Evolutionary conservation across 2,797 vertebrate genomes (phyloP), one percentile per base, ranked within the genome.

Genomic region (Chanos chanos): DNA sequence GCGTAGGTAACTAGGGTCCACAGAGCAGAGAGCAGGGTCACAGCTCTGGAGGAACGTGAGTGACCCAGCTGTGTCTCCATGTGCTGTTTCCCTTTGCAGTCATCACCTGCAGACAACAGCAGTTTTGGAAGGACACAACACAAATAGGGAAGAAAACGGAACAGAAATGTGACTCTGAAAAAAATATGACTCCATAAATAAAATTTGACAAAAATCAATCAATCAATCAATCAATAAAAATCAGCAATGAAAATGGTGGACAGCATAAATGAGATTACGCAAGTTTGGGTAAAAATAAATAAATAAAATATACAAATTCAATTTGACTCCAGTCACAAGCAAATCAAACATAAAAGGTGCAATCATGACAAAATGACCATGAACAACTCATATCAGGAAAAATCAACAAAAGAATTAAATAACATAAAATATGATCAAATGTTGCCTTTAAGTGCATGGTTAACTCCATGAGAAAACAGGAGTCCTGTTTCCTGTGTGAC

Each of bases 21-120:
- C 77, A 90, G 66, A 64, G 83, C 88, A 81, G 88, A 90, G 56
- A 64, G 79, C 75, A 87, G 81, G 77, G 87, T 80, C 60, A 51
- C 69, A 37, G 57, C 51, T 81, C 79, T 68, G 80, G 90, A 88
- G 72, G 85, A 84, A 66, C 83, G 87, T 77, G 61, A 83, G 78
- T 61, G 83, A 86, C 82, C 61, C 71, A 86, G 72, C 81, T 87
- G 57, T 3, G 77, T 88, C 83, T 93, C 91, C 73, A 89, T 86
- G 64, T 86, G 86, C 85, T 91, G 89, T 87, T 88, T 93, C 83
- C 93, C 93, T 87, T 93, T 92, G 90, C 85, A 92, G 92, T 93
- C 92, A 70, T 94, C 91, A 83, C 94, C 95, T 97, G 90, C 76
- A 80, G 87, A 72, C 57, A 45, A 6, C 67, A 67, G 13, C 52